A percentile compares a stretch with the other conserved stretches of the same genome.
These are phyloP conservation scores for Idaea dimidiata DNA, from an alignment of 2,888 invertebrate species.

Conservation along the genomic window DNA sequence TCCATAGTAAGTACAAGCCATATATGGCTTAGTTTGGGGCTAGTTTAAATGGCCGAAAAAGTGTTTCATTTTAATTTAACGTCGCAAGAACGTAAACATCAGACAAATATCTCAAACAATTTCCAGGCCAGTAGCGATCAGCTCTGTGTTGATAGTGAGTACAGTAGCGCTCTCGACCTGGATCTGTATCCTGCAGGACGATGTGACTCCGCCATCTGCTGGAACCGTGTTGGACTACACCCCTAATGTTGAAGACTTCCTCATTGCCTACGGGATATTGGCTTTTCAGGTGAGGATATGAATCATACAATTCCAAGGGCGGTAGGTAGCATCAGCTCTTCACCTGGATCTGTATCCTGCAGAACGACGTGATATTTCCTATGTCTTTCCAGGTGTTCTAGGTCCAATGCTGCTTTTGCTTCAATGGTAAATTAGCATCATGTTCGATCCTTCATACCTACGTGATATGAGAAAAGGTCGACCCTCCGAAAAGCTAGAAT, in stretches of 20 bases:
- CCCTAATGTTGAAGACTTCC: constrained; percentile 73
- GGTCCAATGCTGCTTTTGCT: no score
- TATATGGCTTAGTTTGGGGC: no score
- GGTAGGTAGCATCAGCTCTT: constrained; percentile 84
- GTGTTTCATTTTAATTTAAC: constrained; percentile 2
- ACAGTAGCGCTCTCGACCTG: constrained; percentile 84
- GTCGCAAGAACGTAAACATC: no score
- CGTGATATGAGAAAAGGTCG: no score
- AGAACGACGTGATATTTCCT: constrained; percentile 62
- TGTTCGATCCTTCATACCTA: no score
- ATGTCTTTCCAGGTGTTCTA: no score
- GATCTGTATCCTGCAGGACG: constrained; percentile 82
- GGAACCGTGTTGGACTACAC: constrained; percentile 47
- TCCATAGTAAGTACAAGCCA: no score
- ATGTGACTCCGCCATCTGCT: constrained; percentile 50
- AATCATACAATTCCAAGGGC: constrained; percentile 65
- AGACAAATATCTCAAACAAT: not conserved
- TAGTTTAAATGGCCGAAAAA: no score
- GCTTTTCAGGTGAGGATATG: constrained; percentile 79
- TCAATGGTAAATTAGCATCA: no score
- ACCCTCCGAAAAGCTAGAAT: no score
- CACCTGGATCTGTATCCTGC: constrained; percentile 84
- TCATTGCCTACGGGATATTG: constrained; percentile 84
- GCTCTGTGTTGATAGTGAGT: constrained; percentile 83
- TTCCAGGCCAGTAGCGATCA: constrained; percentile 82